A percentile compares a stretch with the other conserved stretches of the same genome.
These are phyloP conservation scores for Erebia epiphron DNA, from an alignment of 2,888 invertebrate genomes.

Conservation along the genomic window DNA sequence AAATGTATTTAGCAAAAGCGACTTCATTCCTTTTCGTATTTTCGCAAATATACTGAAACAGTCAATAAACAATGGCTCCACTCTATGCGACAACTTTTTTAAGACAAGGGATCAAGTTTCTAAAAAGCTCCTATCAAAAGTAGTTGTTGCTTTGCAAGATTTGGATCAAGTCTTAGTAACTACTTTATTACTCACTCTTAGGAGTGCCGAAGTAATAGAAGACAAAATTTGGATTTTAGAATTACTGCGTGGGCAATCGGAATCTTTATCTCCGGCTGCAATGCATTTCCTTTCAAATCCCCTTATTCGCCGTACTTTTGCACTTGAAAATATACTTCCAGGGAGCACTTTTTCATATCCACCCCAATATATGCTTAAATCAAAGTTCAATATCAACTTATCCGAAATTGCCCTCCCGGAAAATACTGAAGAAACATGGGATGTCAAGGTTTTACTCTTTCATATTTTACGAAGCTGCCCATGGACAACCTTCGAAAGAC, in stretches of 20 bases:
- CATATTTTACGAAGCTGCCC: conserved; percentile 69
- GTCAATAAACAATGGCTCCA: conserved; percentile 36
- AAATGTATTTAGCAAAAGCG: conserved; percentile 53
- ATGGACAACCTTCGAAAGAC: conserved; percentile 57
- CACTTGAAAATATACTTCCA: conserved; percentile 55
- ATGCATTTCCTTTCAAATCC: conserved; percentile 59
- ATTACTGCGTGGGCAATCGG: conserved; percentile 62
- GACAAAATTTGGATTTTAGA: conserved; percentile 60
- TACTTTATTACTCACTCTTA: conserved; percentile 58
- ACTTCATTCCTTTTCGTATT: conserved; percentile 65
- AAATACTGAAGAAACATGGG: conserved; percentile 75
- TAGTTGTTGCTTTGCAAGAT: conserved; percentile 59
- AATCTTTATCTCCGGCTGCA: conserved; percentile 57
- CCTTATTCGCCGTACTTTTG: conserved; percentile 60
- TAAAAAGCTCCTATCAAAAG: conserved; percentile 61
- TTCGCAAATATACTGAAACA: conserved; percentile 52
- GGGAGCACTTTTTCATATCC: conserved; percentile 60
- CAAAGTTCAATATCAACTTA: conserved; percentile 72
- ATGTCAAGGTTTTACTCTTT: conserved; percentile 73
- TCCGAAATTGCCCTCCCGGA: conserved; percentile 71
- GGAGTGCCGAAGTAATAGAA: conserved; percentile 49
- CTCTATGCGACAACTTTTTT: conserved; percentile 44
- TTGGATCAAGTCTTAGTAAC: conserved; percentile 68
- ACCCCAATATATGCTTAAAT: conserved; percentile 68
- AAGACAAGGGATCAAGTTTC: conserved; percentile 49